Evolutionary conservation across 2,113 vertebrate species (phyloP), one percentile per base, ranked within the genome.

Genomic region (Vimba vimba): DNA sequence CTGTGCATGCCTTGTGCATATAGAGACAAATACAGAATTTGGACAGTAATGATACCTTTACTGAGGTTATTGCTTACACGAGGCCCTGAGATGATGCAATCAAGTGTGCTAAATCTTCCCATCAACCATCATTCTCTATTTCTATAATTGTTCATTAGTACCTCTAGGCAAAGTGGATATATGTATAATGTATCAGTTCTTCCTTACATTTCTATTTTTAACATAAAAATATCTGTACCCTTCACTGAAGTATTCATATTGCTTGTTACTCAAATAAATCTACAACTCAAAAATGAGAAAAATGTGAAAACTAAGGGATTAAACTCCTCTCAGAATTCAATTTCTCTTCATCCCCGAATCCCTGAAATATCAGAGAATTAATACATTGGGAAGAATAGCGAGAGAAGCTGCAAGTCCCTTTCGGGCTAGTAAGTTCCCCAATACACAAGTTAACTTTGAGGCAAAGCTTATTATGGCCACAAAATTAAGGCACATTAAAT

Each of bases 241-340:
- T 90, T 90, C 88, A 90, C 86, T 86, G 85, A 90, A 91, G 90
- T 88, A 85, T 84, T 88, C 64, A 86, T 77, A 85, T 84, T 71
- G 75, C 15, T 78, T 76, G 39, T 45, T 55, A 73, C 75, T 73
- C 68, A 2, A 36, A 60, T 80, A 81, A 27, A 55, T 73, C 52
- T 57, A 79, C 55, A 79, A 52, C 64, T 33, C 36, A n/a, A 69
- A 36, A 33, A 57, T 69, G 21, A 76, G 43, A 85, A 50, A 87
- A 83, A 85, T 25, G 43, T 78, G n/a, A 59, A 30, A 30, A 12
- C 52, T 17, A 60, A 62, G 59, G 17, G 59, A 55, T n/a, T 13
- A 21, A 68, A 50, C 68, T 62, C 55, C 60, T 39, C 10, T 60
- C 60, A 30, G 33, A 82, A 74, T 57, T 52, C 21, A 36, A 23